Evolutionary conservation across 2,797 vertebrate genomes (phyloP), one percentile per base, ranked within the genome.

Genomic region (Protonibea diacanthus): DNA sequence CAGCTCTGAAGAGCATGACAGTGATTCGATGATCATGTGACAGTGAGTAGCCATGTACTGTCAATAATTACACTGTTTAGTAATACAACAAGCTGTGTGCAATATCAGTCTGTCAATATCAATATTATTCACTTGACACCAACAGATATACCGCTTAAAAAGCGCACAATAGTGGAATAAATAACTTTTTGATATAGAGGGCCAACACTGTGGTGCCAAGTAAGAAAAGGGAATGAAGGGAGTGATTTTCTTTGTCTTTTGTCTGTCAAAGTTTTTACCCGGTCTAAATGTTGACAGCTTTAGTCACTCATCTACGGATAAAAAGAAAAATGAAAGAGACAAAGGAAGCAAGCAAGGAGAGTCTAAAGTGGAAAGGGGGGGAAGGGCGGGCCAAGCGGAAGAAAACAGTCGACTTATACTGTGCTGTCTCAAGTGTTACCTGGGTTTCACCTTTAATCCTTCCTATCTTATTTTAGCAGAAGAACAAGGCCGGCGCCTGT

Each of bases 1-100:
- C 84, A 78, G 85, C 81, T 76, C 52, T 73, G 75, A 74, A 71
- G 74, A 87, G 86, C 25, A 18, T 85, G 88, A 90, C 86, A 85
- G 80, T 74, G 85, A 89, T 90, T 84, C 25, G 13, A 74, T 74
- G 48, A 84, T 90, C 83, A 84, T 67, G 61, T 77, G 87, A 65
- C 77, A 80, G 67, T 5, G 66, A 88, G 78, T 33, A 55, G 80
- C 69, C 71, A 21, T n/a, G 55, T 48, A 23, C 59, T 1, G 79
- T 77, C 84, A 86, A 71, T 84, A 85, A 84, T 89, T 87, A 84
- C 21, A 74, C 58, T 65, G 64, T 74, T 80, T 23, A 49, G 76
- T 77, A 67, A 48, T 21, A 71, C 56, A 6, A 11, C 60, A 53
- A 4, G 63, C 65, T 80, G 40, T 59, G 75, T 15, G 66, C 47